Base-by-base conservation (phyloP, 2,113 vertebrate genomes). In the Campylomormyrus tamandua region DNA sequence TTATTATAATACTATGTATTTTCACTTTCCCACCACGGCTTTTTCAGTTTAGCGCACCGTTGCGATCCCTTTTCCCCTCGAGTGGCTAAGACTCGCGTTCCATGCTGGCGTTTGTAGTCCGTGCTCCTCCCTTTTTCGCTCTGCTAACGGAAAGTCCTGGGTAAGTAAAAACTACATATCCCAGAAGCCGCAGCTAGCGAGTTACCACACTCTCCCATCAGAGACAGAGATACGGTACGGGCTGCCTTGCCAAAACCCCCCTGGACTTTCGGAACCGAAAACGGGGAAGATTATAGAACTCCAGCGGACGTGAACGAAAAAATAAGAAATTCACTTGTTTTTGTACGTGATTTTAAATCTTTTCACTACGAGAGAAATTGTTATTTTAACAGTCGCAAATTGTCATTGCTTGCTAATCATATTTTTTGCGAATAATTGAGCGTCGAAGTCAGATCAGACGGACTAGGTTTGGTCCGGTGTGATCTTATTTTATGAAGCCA, bases 41-140 rank as follows among this genome's bases (percentile, higher is more conserved):
- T 91, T 53, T 93, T 93, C 94, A 95, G 94, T 96, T 95, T 93
- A 95, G 95, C 94, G 95, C 96, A 96, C 96, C 95, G 96, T 95
- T 95, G 94, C 95, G 96, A 96, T 94, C 95, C 94, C 93, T 93
- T 95, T 96, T 96, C 95, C 95, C 95, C 94, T 94, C 95, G 95
- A 96, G 96, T 95, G 95, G 94, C 95, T 96, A 95, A 93, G 48
- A 92, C 80, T 88, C 93, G 96, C 94, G 92, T 88, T 96, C 96
- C 95, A 96, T 95, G 95, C 93, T 90, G 96, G 96, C 93, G 95
- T 93, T 91, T 95, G 96, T 87, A 96, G 96, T 96, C 94, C 94
- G 91, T 86, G 92, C 92, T 94, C 94, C 95, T 95, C 94, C 95
- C 94, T 92, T 92, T 91, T 91, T 89, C 83, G 90, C 91, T 83